Base-by-base conservation (phyloP, 2,888 invertebrate species). In the Gordius sp. region DNA sequence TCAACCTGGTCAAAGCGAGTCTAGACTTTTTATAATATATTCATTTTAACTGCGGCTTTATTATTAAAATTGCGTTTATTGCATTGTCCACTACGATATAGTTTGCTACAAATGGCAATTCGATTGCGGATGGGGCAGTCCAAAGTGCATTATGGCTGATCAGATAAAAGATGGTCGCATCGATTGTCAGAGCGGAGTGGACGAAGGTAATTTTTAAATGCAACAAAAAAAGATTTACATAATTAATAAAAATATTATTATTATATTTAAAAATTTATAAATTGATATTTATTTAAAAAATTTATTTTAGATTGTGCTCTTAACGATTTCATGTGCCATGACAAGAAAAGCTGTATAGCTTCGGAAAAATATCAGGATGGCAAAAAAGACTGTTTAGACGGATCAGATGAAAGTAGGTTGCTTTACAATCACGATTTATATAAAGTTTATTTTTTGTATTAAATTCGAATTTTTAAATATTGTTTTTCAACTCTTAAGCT, bases 31-130 rank as follows among this genome's bases (percentile, higher is more conserved):
- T n/a, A n/a, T n/a, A n/a, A n/a, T n/a, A n/a, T n/a, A n/a, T n/a
- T n/a, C n/a, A n/a, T n/a, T n/a, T n/a, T n/a, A n/a, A n/a, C n/a
- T n/a, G n/a, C n/a, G n/a, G n/a, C n/a, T n/a, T n/a, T n/a, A n/a
- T n/a, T n/a, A n/a, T n/a, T n/a, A n/a, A n/a, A n/a, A n/a, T n/a
- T n/a, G n/a, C n/a, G n/a, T n/a, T n/a, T n/a, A n/a, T n/a, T n/a
- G n/a, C n/a, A n/a, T n/a, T n/a, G n/a, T n/a, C n/a, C n/a, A n/a
- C n/a, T n/a, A n/a, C n/a, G n/a, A n/a, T 65, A 41, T 61, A 65
- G 65, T 60, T 24, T 65, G 65, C 56, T 61, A 63, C 1, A 62
- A 64, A 18, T 65, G 65, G 65, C 65, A 65, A 58, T 65, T 64
- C 59, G 65, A 65, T 60, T 65, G 65, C 58, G 63, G 64, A 47